Percentiles rank a stretch among this genome's conserved stretches.
These are phyloP conservation scores for Berghia stephanieae DNA, from an alignment of 1,140 invertebrate species.

Conservation along the genomic window DNA sequence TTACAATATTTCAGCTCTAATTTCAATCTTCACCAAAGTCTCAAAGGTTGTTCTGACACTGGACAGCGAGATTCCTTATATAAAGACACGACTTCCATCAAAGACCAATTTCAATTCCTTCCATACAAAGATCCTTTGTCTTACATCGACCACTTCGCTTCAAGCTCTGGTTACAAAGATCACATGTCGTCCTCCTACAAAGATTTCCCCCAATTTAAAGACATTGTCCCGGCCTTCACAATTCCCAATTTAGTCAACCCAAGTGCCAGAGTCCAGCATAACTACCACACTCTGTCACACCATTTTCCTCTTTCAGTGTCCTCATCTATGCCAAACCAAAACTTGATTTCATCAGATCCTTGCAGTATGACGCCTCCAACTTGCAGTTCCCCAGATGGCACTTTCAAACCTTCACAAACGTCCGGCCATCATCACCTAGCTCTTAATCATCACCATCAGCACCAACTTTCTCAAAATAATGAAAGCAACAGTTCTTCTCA, in stretches of 20 bases:
- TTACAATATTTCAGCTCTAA: too few species aligned
- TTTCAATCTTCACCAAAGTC: too few species aligned
- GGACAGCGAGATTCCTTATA: too few species aligned
- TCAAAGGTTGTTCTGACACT: too few species aligned
- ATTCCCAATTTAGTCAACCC: slow-evolving; percentile 47
- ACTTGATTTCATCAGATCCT: slow-evolving; percentile 30
- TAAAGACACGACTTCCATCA: too few species aligned
- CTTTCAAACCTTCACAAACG: too few species aligned
- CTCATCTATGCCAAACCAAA: neutral
- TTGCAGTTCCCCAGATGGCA: slow-evolving; percentile 91
- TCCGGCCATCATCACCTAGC: slow-evolving; percentile 53
- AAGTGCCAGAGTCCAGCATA: slow-evolving; percentile 18
- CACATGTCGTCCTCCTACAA: slow-evolving; percentile 84
- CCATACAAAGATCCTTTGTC: slow-evolving; percentile 13
- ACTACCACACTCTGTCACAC: slow-evolving; percentile 22
- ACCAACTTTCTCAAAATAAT: too few species aligned
- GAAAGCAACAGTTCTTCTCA: too few species aligned
- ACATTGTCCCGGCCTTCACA: slow-evolving; percentile 62
- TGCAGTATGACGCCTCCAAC: slow-evolving; percentile 88
- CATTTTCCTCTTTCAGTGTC: slow-evolving; percentile 28
- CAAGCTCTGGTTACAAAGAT: slow-evolving; percentile 69
- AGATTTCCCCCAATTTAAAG: slow-evolving; percentile 71
- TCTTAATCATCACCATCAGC: slow-evolving; percentile 5
- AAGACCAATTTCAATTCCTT: slow-evolving; percentile 22
- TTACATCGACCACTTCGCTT: slow-evolving; percentile 46